A percentile compares a stretch with the other conserved stretches of the same genome.
These are phyloP conservation scores for Drosophila rubida DNA, from an alignment of 2,888 invertebrate genomes.

Conservation along the genomic window DNA sequence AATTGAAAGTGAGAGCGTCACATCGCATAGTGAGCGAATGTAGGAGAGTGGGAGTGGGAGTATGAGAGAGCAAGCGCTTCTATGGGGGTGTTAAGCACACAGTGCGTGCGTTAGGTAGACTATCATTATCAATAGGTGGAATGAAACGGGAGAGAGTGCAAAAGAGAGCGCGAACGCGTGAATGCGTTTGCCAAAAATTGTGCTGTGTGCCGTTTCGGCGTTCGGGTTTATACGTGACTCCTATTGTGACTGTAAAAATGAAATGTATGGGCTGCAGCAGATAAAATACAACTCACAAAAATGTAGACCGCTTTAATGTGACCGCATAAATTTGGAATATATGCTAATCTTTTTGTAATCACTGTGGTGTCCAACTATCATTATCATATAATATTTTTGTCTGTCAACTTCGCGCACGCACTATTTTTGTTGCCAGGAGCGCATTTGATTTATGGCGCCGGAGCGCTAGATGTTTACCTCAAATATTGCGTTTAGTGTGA, in stretches of 20 bases:
- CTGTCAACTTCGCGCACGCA: slow-evolving; percentile 16
- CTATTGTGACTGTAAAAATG: slow-evolving; percentile 16
- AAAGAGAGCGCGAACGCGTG: slow-evolving; percentile 9
- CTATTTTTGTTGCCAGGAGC: slow-evolving; percentile 46
- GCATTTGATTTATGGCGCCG: slow-evolving; percentile 32
- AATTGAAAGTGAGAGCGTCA: slow-evolving; percentile 72
- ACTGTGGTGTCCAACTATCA: neutral
- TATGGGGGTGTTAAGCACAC: slow-evolving; percentile 38
- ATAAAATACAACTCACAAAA: slow-evolving; percentile 6
- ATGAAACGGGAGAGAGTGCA: slow-evolving; percentile 10
- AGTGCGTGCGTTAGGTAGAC: slow-evolving; percentile 52
- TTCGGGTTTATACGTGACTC: slow-evolving; percentile 37
- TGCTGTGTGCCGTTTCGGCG: slow-evolving; percentile 3
- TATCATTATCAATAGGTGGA: slow-evolving; percentile 52
- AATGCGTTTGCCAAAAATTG: slow-evolving; percentile 8
- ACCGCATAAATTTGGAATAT: slow-evolving; percentile 25
- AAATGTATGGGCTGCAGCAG: slow-evolving; percentile 2
- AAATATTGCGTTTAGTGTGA: slow-evolving; percentile 16
- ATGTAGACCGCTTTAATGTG: neutral
- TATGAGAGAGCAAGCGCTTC: slow-evolving; percentile 6
- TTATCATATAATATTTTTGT: slow-evolving; percentile 24
- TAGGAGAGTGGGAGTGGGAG: slow-evolving; percentile 1
- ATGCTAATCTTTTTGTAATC: slow-evolving; percentile 54
- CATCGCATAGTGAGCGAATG: slow-evolving; percentile 1
- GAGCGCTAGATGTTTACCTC: slow-evolving; percentile 18